phyloP scores from a whole-genome alignment of 1,140 invertebrate species.

The Thaumetopoea pityocampa region DNA sequence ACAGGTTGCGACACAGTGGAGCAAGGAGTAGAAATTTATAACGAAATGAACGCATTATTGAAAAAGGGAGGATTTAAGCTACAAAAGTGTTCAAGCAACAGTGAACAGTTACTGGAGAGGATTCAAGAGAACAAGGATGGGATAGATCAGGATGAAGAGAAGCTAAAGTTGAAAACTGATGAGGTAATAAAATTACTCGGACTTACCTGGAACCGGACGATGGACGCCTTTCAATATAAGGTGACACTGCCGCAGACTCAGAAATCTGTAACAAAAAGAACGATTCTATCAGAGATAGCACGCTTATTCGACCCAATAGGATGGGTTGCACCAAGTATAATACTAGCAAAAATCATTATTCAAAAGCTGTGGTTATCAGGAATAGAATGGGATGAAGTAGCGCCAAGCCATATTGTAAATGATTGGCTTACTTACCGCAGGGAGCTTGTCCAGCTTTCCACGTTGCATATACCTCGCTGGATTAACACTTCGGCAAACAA shows the following conservation, averaged over 20 bases:
- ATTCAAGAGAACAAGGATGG: neutral
- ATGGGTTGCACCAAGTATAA: neutral
- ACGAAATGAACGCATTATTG: neutral
- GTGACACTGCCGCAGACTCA: neutral
- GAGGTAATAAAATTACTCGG: constrained; percentile 7
- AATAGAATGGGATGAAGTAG: constrained; percentile 33
- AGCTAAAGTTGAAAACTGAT: constrained; percentile 6
- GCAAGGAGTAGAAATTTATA: neutral
- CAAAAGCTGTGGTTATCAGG: constrained; percentile 23
- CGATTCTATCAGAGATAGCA: neutral
- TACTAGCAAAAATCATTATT: neutral
- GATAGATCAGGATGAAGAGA: neutral
- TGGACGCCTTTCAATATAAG: neutral
- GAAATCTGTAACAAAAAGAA: neutral
- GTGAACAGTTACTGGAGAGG: neutral
- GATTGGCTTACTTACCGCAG: constrained; percentile 21
- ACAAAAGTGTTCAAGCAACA: constrained; percentile 4
- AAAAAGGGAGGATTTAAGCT: constrained; percentile 3
- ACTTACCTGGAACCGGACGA: constrained; percentile 2
- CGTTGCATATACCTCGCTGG: constrained; percentile 22
- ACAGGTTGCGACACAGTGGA: constrained; percentile 1
- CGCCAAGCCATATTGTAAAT: constrained; percentile 22
- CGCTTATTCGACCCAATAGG: neutral
- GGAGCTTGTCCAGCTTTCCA: constrained; percentile 14
- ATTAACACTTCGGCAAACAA: neutral